Evolutionary conservation across 2,888 invertebrate species (phyloP).

Genomic region (Leucophora obtusa): DNA sequence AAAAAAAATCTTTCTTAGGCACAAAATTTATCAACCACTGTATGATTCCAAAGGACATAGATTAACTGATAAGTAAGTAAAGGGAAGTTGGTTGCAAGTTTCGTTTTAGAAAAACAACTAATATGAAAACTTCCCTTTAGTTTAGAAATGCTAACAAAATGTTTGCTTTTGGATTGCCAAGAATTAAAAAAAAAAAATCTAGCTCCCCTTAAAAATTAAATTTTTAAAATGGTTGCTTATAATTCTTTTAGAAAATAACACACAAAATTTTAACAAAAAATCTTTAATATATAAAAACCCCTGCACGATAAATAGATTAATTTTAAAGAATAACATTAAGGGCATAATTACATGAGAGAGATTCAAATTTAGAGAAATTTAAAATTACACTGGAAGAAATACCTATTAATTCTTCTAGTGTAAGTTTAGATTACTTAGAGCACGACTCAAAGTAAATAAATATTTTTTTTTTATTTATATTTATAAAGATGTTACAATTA

Average conservation of each 20-base stretch:
- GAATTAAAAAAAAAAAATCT: background rate
- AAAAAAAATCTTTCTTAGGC: constrained; percentile 70
- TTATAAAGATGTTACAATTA: too few species aligned
- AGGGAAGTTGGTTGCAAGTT: constrained; percentile 46
- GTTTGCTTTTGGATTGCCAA: constrained; percentile 53
- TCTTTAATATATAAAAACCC: constrained; percentile 1
- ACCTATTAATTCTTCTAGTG: too few species aligned
- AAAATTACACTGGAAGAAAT: too few species aligned
- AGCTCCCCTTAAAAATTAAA: background rate
- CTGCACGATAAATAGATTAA: constrained; percentile 29
- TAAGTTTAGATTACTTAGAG: too few species aligned
- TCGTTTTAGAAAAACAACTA: constrained; percentile 20
- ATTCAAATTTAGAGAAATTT: too few species aligned
- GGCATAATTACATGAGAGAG: too few species aligned
- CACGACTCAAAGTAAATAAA: too few species aligned
- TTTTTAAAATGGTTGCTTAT: constrained; percentile 11
- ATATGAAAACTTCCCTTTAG: constrained; percentile 46
- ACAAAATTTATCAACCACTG: constrained; percentile 77
- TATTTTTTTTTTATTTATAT: too few species aligned
- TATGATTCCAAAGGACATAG: constrained; percentile 79
- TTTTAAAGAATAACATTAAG: background rate
- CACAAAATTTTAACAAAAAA: constrained; percentile 61
- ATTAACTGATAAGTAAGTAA: constrained; percentile 77
- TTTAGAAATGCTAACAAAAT: constrained; percentile 57
- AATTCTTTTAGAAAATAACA: constrained; percentile 44